Percentiles rank a stretch among this genome's conserved stretches.
phyloP scores from a whole-genome alignment of 2,888 invertebrate species.

The Dermolepida albohirtum region DNA sequence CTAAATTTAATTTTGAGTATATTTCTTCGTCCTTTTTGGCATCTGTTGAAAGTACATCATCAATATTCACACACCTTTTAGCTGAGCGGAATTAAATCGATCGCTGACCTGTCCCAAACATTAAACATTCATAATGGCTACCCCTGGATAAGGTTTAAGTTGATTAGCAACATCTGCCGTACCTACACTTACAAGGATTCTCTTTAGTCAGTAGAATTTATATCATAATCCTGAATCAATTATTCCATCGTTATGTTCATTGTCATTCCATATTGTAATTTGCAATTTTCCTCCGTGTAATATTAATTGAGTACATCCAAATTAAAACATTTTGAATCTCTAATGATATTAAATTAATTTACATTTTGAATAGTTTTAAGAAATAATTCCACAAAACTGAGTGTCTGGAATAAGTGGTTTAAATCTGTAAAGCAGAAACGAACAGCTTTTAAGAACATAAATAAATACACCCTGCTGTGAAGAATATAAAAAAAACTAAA shows the following conservation, averaged over 20 bases:
- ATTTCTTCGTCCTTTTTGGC: not conserved
- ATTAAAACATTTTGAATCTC: no score
- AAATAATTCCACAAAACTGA: no score
- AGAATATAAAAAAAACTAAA: no score
- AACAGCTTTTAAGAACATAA: no score
- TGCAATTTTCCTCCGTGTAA: constrained; percentile 10
- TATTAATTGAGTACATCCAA: no score
- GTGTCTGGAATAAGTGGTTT: no score
- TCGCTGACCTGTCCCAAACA: constrained; percentile 45
- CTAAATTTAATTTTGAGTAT: no score
- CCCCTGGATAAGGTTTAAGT: constrained; percentile 46
- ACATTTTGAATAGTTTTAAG: no score
- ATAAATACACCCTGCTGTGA: no score
- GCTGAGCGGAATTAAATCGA: constrained; percentile 42
- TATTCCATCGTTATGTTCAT: constrained; percentile 46
- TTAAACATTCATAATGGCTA: constrained; percentile 51
- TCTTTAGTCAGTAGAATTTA: constrained; percentile 37
- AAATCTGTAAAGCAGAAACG: no score
- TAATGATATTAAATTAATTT: no score
- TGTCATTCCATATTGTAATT: constrained; percentile 21
- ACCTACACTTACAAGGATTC: constrained; percentile 43
- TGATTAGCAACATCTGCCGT: constrained; percentile 49
- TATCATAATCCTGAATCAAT: constrained; percentile 47
- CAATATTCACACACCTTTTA: constrained; percentile 42
- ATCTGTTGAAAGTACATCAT: constrained; percentile 36